Evolutionary conservation across 2,113 vertebrate species (phyloP).

Genomic region (Diadophis punctatus): DNA sequence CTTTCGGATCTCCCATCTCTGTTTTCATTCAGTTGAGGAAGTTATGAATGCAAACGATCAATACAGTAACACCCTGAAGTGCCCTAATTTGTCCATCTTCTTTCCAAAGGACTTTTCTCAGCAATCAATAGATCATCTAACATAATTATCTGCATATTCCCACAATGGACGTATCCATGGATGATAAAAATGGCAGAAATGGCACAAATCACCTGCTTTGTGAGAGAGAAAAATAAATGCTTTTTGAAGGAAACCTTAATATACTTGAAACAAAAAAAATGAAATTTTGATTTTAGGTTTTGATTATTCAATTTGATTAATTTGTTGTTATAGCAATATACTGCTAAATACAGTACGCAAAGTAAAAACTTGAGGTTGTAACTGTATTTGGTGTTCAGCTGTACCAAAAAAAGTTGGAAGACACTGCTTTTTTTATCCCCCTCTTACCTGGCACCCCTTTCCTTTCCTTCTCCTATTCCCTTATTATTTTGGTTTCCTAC

Average conservation of each 20-base stretch:
- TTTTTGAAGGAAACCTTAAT: not conserved
- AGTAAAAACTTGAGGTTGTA: not conserved
- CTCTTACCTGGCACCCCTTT: not conserved
- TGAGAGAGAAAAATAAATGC: not conserved
- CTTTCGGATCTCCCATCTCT: not conserved
- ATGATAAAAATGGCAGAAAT: not conserved
- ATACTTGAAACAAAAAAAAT: not conserved
- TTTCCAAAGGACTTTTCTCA: not conserved
- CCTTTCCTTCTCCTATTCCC: not conserved
- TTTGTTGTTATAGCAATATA: not conserved
- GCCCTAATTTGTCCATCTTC: not conserved
- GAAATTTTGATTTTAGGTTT: not conserved
- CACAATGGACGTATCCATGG: not conserved
- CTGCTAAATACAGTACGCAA: not conserved
- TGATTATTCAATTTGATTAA: not conserved
- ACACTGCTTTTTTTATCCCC: not conserved
- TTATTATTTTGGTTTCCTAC: not conserved
- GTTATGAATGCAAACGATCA: not conserved
- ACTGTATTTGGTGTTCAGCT: not conserved
- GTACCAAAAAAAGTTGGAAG: not conserved
- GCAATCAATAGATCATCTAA: not conserved
- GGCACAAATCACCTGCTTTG: not conserved
- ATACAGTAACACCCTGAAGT: not conserved
- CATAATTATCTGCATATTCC: not conserved
- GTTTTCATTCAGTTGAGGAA: not conserved